Conservation (phyloP, 1,140 invertebrate genomes). For the Aphaenogaster rudis region DNA sequence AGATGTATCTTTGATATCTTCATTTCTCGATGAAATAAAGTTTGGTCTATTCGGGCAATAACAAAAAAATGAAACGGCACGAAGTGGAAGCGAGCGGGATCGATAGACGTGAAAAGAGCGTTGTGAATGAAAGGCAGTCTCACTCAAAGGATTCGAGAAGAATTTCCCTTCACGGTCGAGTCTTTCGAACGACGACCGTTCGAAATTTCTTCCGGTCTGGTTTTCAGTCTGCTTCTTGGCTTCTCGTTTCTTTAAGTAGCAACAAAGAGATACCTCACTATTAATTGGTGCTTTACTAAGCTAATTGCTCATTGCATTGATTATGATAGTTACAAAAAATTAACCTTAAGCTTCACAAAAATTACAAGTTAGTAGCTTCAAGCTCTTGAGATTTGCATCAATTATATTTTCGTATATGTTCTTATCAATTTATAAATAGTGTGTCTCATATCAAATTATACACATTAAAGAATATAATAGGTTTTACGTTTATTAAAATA, state of each 20-base stretch:
- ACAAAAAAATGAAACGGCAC: conserved; percentile 37
- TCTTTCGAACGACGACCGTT: conserved; percentile 42
- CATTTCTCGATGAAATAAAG: conserved; percentile 66
- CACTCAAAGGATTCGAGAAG: conserved; percentile 62
- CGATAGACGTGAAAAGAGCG: conserved; percentile 68
- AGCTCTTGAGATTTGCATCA: not conserved
- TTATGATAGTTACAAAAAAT: conserved; percentile 39
- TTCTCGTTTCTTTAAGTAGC: conserved; percentile 3
- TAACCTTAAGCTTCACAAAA: conserved; percentile 2
- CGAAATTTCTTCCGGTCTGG: conserved; percentile 72
- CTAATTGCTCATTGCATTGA: conserved; percentile 54
- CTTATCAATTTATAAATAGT: not conserved
- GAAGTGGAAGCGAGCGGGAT: conserved; percentile 16
- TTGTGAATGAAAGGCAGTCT: conserved; percentile 69
- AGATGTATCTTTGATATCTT: conserved; percentile 39
- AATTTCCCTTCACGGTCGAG: conserved; percentile 59
- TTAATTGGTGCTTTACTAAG: conserved; percentile 36
- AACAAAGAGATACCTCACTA: conserved; percentile 40
- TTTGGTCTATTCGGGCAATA: conserved; percentile 53
- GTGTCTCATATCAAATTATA: not conserved
- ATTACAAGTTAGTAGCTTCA: not conserved
- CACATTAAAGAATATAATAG: not conserved
- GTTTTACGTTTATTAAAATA: not conserved
- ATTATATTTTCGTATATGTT: not conserved
- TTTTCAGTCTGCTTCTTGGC: conserved; percentile 47